Evolutionary conservation across 2,113 vertebrate genomes (phyloP).

Genomic region (Poecilia latipinna): DNA sequence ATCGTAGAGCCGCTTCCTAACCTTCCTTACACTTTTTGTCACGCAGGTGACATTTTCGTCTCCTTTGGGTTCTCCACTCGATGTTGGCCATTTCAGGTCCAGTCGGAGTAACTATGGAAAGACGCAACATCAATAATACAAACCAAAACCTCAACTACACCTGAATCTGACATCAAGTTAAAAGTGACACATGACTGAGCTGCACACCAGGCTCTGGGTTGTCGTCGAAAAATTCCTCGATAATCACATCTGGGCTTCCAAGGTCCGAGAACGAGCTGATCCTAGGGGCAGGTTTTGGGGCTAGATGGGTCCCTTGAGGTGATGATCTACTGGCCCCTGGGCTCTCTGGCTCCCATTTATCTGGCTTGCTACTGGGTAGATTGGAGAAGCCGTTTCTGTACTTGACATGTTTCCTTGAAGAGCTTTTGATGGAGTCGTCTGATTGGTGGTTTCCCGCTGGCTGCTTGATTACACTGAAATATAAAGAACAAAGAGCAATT

Average conservation of each 20-base stretch:
- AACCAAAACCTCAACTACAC: background rate
- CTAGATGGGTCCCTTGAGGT: background rate
- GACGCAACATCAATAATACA: background rate
- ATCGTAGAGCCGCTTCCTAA: conserved; percentile 8
- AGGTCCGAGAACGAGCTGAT: conserved; percentile 13
- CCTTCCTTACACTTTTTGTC: conserved; percentile 10
- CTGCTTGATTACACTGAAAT: background rate
- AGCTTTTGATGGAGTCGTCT: conserved; percentile 3
- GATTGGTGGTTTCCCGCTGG: background rate
- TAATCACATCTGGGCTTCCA: conserved; percentile 77
- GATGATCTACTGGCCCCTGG: conserved; percentile 1
- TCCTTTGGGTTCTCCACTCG: conserved; percentile 17
- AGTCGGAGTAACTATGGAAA: conserved; percentile 42
- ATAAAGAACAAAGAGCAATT: background rate
- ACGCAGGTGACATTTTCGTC: background rate
- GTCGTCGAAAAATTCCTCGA: conserved; percentile 85
- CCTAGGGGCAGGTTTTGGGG: background rate
- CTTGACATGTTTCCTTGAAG: background rate
- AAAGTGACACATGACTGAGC: background rate
- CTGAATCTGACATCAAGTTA: background rate
- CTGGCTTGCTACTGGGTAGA: conserved; percentile 16
- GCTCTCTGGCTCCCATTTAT: conserved; percentile 26
- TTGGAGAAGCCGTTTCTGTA: conserved; percentile 4
- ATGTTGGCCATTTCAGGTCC: conserved; percentile 47
- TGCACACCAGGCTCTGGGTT: conserved; percentile 34